These are phyloP conservation scores for Palloptera scutellata DNA, from an alignment of 2,888 invertebrate genomes.

Conservation along the genomic window DNA sequence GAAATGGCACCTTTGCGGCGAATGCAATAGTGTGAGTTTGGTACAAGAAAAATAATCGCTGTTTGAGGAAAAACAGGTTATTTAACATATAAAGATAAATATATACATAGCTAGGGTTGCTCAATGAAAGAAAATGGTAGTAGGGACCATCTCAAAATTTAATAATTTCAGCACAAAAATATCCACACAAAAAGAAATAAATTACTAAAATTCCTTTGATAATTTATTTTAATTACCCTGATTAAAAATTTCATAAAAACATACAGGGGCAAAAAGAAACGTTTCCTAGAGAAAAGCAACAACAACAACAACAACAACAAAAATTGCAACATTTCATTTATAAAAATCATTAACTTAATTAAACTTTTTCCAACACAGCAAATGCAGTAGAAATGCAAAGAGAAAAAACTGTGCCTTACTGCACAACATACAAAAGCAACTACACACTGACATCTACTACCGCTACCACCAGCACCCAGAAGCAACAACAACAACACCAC, in stretches of 20 bases:
- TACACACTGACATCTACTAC: background rate
- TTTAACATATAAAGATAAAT: too few species aligned
- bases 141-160: too few species aligned
- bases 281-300: conserved; percentile 7
- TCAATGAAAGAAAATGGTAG: too few species aligned
- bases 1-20: too few species aligned
- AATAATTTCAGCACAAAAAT: too few species aligned
- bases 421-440: conserved; percentile 4
- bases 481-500: conserved; percentile 14
- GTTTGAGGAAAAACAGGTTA: too few species aligned
- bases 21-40: too few species aligned
- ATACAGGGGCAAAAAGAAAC: conserved; percentile 15
- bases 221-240: conserved; percentile 37
- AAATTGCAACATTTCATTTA: conserved; percentile 24
- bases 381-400: conserved; percentile 25
- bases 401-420: conserved; percentile 5
- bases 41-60: too few species aligned
- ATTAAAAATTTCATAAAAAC: conserved; percentile 42
- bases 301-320: conserved; percentile 9
- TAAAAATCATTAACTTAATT: conserved; percentile 55
- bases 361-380: conserved; percentile 46
- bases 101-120: too few species aligned
- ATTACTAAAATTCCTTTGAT: conserved; percentile 20
- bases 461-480: conserved; percentile 13
- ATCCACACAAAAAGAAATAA: too few species aligned